Evolutionary conservation across 2,888 invertebrate genomes (phyloP).

Genomic region (Rotaria sp.): DNA sequence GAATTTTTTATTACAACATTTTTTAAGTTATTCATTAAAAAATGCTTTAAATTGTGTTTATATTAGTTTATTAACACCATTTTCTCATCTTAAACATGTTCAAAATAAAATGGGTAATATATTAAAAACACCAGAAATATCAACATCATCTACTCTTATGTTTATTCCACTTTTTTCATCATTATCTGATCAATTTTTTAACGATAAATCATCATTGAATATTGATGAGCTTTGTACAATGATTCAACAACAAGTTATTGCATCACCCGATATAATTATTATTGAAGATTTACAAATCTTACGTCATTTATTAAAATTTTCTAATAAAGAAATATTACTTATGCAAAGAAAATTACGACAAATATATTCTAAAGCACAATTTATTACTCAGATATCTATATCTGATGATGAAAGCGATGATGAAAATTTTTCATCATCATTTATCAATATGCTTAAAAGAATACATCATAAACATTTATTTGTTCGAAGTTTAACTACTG

Average conservation of each 20-base stretch:
- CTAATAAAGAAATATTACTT: not conserved
- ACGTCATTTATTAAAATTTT: not conserved
- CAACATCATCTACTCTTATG: not conserved
- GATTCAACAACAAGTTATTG: not conserved
- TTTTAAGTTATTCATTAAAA: not conserved
- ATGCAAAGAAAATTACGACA: not conserved
- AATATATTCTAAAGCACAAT: not conserved
- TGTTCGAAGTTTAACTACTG: not conserved
- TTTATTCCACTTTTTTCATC: conserved; percentile 12
- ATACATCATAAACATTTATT: not conserved
- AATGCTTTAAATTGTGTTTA: not conserved
- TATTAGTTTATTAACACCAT: not conserved
- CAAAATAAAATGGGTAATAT: not conserved
- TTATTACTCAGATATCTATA: conserved; percentile 7
- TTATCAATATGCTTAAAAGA: not conserved
- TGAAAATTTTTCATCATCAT: not conserved
- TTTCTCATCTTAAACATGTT: not conserved
- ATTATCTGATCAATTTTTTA: not conserved
- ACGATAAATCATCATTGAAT: not conserved
- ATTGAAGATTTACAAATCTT: conserved; percentile 17
- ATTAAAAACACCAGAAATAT: not conserved
- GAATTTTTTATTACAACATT: not conserved
- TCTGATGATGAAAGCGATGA: not conserved
- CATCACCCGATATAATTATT: not conserved
- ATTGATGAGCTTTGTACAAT: not conserved